Percentiles rank a stretch among this genome's conserved stretches.
Evolutionary conservation across 2,888 invertebrate genomes (phyloP).

Genomic region (Sinotaia quadrata): DNA sequence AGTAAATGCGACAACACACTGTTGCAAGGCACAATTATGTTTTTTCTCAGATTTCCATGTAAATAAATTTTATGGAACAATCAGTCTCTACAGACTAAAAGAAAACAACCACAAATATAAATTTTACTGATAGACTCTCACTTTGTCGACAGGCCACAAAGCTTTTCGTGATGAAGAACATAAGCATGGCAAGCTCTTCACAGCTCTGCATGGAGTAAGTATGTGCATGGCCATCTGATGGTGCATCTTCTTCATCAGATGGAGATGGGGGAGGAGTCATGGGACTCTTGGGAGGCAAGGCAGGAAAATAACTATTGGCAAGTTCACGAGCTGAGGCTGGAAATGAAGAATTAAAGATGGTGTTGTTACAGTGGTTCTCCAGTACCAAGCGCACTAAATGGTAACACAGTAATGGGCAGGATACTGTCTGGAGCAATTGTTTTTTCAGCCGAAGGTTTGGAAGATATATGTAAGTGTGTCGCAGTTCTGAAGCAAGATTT

Average conservation of each 20-base stretch:
- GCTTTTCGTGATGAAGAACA: constrained; percentile 43
- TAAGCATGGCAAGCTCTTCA: constrained; percentile 50
- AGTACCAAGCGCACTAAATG: constrained; percentile 43
- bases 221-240: constrained; percentile 7
- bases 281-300: constrained; percentile 37
- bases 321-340: constrained; percentile 44
- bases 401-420: constrained; percentile 46
- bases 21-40: too few species aligned
- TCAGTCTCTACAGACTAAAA: too few species aligned
- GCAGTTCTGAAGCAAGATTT: constrained; percentile 40
- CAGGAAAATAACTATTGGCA: constrained; percentile 41
- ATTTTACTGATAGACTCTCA: too few species aligned
- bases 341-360: constrained; percentile 39
- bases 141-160: constrained; percentile 46
- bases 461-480: constrained; percentile 45
- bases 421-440: constrained; percentile 44
- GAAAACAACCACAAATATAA: too few species aligned
- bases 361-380: constrained; percentile 45
- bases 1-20: too few species aligned
- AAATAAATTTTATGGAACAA: too few species aligned
- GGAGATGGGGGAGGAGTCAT: constrained; percentile 50
- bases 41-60: too few species aligned
- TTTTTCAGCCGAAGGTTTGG: constrained; percentile 44
- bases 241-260: constrained; percentile 40
- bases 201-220: constrained; percentile 36